Evolutionary conservation across 2,888 invertebrate genomes (phyloP).

Genomic region (Volucella inflata): DNA sequence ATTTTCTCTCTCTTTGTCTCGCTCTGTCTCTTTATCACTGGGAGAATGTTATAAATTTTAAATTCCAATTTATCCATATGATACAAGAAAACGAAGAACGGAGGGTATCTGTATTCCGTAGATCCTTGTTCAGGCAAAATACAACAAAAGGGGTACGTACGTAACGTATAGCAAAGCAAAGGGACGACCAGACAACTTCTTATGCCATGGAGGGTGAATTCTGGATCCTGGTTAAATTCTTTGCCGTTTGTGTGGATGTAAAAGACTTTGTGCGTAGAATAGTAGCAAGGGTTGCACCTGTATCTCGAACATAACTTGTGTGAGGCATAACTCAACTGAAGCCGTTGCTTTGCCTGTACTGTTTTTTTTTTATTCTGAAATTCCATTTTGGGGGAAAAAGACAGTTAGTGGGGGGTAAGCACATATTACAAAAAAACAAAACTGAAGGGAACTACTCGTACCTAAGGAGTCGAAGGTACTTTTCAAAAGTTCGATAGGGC

Average conservation of each 20-base stretch:
- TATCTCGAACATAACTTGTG: conserved; percentile 71
- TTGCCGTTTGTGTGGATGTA: conserved; percentile 7
- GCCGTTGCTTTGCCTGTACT: conserved; percentile 60
- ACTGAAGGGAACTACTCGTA: too few species aligned
- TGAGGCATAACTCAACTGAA: conserved; percentile 71
- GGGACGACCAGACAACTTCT: conserved; percentile 29
- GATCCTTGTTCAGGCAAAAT: conserved; percentile 33
- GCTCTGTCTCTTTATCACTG: conserved; percentile 50
- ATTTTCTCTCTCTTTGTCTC: neutral
- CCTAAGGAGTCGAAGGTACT: conserved; percentile 35
- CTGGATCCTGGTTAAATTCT: conserved; percentile 26
- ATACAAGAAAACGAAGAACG: conserved; percentile 29
- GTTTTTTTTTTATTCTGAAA: conserved; percentile 15
- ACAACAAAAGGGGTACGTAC: conserved; percentile 68
- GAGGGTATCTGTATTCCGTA: conserved; percentile 27
- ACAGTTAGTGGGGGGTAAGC: conserved; percentile 65
- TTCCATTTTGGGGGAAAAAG: conserved; percentile 47
- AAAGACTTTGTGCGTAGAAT: conserved; percentile 36
- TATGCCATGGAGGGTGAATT: conserved; percentile 57
- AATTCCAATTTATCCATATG: conserved; percentile 75
- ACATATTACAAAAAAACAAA: conserved; percentile 23
- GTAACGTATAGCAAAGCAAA: conserved; percentile 15
- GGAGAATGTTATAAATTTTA: conserved; percentile 73
- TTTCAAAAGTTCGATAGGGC: conserved; percentile 45
- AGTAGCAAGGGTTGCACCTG: conserved; percentile 71